Evolutionary conservation across 2,797 vertebrate genomes (phyloP), one percentile per base, ranked within the genome.

Genomic region (Scolopax bukidnonensis): DNA sequence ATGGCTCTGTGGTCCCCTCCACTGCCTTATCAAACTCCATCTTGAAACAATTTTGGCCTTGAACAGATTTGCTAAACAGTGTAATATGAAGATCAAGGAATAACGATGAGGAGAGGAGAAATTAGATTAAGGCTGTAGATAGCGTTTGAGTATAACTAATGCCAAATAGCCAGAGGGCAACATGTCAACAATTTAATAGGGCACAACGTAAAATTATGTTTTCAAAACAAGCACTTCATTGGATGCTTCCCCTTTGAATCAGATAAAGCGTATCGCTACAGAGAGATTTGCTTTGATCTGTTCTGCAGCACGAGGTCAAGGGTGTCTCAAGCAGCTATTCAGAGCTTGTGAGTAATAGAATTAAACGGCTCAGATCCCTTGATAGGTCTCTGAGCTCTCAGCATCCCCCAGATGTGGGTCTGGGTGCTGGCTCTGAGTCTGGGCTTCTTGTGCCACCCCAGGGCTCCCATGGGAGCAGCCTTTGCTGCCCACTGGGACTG

Each of bases 121-220:
- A 96, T 93, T 56, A 95, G 91, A 94, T 94, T 81, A 91, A 90
- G 6, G 33, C 67, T 79, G 54, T 3, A 90, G 94, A 95, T 91
- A 95, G 43, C 1, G 0, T 89, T 87, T 63, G 83, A 81, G 70
- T 73, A 36, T 76, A 92, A 81, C 76, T 83, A 89, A 95, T 90
- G 95, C 94, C 96, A 96, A 94, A 92, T 32, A 96, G 82, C 90
- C 90, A 53, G 85, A 88, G 94, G 95, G 91, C 94, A 94, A 91
- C 94, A 73, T 91, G 93, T 93, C 95, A 97, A 95, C 93, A 95
- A 91, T 91, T 91, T 96, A 95, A 96, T 90, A 92, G 85, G 77
- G 87, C 91, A 93, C 40, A 48, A 94, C n/a, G 0, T 91, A 82
- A 96, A 96, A 90, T 78, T 67, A 95, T 91, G 89, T 96, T 96